Conservation (phyloP, 2,113 vertebrate genomes). For the Thunnus thynnus region DNA sequence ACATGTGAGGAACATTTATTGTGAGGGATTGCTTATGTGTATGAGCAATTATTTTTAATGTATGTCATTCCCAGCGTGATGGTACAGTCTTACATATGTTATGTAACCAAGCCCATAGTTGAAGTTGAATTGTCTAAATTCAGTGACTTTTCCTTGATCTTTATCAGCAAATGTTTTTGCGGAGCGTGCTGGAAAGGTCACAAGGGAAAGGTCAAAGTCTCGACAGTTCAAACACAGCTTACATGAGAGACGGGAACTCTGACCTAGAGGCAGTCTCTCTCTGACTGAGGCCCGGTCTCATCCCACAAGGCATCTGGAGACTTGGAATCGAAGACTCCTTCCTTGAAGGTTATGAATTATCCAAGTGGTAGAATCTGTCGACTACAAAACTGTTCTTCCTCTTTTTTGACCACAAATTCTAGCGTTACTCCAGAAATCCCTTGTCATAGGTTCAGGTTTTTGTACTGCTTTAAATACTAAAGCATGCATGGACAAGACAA, state of each 20-base stretch:
- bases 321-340: constrained; percentile 68
- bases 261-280: constrained; percentile 54
- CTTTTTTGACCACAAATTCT: constrained; percentile 64
- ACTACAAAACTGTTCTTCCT: constrained; percentile 69
- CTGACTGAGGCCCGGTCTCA: constrained; percentile 51
- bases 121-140: constrained; percentile 79
- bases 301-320: constrained; percentile 62
- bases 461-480: constrained; percentile 74
- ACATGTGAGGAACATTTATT: constrained; percentile 86
- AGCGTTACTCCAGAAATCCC: constrained; percentile 65
- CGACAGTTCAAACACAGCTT: constrained; percentile 70
- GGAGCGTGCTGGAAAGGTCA: constrained; percentile 50
- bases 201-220: constrained; percentile 62
- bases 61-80: constrained; percentile 88
- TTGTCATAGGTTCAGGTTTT: constrained; percentile 65
- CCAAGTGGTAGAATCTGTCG: constrained; percentile 66
- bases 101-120: constrained; percentile 84
- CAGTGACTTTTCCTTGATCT: constrained; percentile 63
- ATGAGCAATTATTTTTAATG: constrained; percentile 85
- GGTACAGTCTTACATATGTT: constrained; percentile 89
- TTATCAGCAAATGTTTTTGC: constrained; percentile 40
- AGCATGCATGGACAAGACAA: constrained; percentile 64
- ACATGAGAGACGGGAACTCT: constrained; percentile 62
- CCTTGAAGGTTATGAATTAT: constrained; percentile 63
- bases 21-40: constrained; percentile 87